phyloP scores from a whole-genome alignment of 1,140 invertebrate genomes.

The Cotesia chilonis region DNA sequence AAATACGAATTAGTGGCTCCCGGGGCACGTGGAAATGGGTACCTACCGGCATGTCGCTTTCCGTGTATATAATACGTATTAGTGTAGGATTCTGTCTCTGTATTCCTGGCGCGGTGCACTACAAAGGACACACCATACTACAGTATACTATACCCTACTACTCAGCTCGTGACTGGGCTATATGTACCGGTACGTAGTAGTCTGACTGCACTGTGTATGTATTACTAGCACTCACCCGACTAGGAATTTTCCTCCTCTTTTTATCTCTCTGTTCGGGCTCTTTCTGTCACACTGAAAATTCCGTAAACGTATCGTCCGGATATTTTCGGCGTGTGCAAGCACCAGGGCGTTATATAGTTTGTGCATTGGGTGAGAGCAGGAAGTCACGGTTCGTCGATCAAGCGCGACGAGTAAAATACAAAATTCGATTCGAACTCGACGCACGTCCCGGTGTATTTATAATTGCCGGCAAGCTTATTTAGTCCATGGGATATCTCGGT shows the following conservation, averaged over 20 bases:
- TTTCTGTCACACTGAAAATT: constrained; percentile 7
- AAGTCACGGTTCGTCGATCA: constrained; percentile 37
- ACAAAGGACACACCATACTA: constrained; percentile 1
- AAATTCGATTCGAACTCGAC: constrained; percentile 38
- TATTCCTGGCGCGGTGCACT: constrained; percentile 1
- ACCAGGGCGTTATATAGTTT: constrained; percentile 20
- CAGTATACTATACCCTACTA: not conserved
- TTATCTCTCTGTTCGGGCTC: not conserved
- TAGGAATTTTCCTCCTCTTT: not conserved
- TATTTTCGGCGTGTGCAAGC: constrained; percentile 27
- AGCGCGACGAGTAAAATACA: constrained; percentile 39
- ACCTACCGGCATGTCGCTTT: constrained; percentile 29
- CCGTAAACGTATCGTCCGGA: constrained; percentile 27
- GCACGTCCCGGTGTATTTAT: constrained; percentile 38
- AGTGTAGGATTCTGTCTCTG: not conserved
- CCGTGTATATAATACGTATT: not conserved
- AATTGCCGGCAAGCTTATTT: constrained; percentile 37
- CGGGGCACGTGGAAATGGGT: constrained; percentile 45
- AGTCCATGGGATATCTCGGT: constrained; percentile 36
- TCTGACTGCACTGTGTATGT: too few species aligned
- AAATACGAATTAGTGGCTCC: constrained; percentile 61
- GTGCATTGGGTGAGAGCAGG: constrained; percentile 24
- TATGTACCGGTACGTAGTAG: too few species aligned
- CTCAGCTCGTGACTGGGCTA: too few species aligned
- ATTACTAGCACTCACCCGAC: not conserved